Evolutionary conservation across 1,140 invertebrate genomes (phyloP), one percentile per base, ranked within the genome.

Genomic region (Fopius arisanus): DNA sequence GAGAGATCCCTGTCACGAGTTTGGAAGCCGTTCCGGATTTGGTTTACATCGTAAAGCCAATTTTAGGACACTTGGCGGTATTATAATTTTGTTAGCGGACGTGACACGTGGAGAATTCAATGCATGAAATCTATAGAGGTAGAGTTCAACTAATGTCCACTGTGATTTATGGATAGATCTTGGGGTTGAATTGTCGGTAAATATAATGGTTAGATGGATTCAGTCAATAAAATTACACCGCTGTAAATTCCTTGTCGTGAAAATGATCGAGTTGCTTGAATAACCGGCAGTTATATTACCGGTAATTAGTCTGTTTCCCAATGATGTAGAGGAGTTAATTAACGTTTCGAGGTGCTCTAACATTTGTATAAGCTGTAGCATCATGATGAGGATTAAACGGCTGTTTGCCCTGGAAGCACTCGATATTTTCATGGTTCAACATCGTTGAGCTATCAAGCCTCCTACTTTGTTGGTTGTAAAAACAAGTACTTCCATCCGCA

Each of bases 351-450:
- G 19, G 23, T 59, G 54, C 26, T 59, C 23, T 7, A 26, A 59
- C 54, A 59, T 59, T 26, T 23, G 19, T 4, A 48, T 14, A 59
- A 59, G 19, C 10, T 26, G 19, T 2, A 59, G 26, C 23, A 59
- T 12, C 54, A 59, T 59, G 23, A 59, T 59, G 54, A 59, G 23
- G 54, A 59, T 23, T 59, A 59, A 59, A 21, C 16, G 54, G 21
- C 5, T 59, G 54, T 59, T 26, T 26, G 54, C 23, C 14, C n/a
- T 51, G 3, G 26, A 59, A 14, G 54, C 54, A 59, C 10, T 26
- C 54, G 23, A 59, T 26, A 59, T 59, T 59, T 59, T 59, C 21
- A 59, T 59, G 23, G 54, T 59, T 59, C 54, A 59, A 59, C 54
- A 59, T 23, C 19, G 4, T 28, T 23, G 54, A 26, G 54, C 54